Base-by-base conservation (phyloP, 2,797 vertebrate species). In the Hoplostethus atlanticus region DNA sequence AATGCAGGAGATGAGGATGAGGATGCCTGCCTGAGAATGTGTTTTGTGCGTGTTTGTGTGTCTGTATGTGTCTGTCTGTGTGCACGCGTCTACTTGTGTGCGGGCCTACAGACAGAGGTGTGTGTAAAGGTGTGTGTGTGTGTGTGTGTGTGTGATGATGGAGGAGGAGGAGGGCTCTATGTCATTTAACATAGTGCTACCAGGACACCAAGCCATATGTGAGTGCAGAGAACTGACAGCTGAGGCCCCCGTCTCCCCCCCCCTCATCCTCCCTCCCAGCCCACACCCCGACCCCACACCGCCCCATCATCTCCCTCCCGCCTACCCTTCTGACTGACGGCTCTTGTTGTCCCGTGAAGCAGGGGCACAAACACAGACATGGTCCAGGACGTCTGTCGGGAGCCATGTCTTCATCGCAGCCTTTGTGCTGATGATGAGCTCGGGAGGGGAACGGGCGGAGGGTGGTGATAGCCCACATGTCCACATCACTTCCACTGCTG, bases 1-100 rank as follows among this genome's bases (percentile, higher is more conserved):
- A 95, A 94, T 94, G 93, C 93, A 94, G 84, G 87, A 93, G 21
- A 21, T 21, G 21, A 21, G 21, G 91, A 91, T 92, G 86, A 91
- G 84, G 84, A 71, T 84, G 86, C 80, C 88, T 85, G 86, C 77
- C 82, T 71, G 68, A 82, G 89, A 90, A 79, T 90, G 70, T 83
- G 84, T 80, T 84, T 73, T 88, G 78, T 77, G 73, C 73, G 65
- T 68, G 40, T 64, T 53, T 58, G 57, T 91, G 85, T 78, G 78
- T 90, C 78, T 85, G 82, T 87, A 85, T 72, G 77, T 86, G 76
- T 21, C 21, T 21, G 21, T 21, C 21, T 21, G 21, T 21, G 21
- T 21, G 21, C 21, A 21, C 21, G 21, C 21, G 21, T 21, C 21
- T 21, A 21, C 21, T 21, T 21, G 21, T 21, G 21, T 21, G 21